Evolutionary conservation across 2,797 vertebrate genomes (phyloP).

Genomic region (Otus scops): DNA sequence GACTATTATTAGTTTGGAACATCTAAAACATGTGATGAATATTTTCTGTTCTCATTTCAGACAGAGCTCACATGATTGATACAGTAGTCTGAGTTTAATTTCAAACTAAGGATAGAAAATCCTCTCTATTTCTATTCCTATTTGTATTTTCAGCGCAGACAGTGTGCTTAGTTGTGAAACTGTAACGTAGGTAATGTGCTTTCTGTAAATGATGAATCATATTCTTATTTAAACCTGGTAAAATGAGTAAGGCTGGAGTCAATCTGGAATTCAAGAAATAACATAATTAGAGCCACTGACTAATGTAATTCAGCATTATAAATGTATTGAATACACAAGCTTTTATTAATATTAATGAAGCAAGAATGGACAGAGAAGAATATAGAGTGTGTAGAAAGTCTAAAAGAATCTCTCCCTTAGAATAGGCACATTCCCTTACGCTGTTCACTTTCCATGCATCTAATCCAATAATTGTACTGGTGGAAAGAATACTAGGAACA

Average conservation of each 20-base stretch:
- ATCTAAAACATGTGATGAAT: slow-evolving; percentile 68
- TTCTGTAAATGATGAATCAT: slow-evolving; percentile 78
- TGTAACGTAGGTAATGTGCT: slow-evolving; percentile 67
- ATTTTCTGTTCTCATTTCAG: slow-evolving; percentile 58
- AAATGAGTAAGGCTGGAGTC: slow-evolving; percentile 62
- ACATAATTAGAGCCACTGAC: slow-evolving; percentile 64
- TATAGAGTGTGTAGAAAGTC: not conserved
- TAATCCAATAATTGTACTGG: not conserved
- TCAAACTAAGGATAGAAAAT: slow-evolving; percentile 70
- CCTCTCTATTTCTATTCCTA: slow-evolving; percentile 62
- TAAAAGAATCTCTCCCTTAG: not conserved
- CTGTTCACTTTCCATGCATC: not conserved
- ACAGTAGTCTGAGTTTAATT: slow-evolving; percentile 72
- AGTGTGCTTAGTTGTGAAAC: slow-evolving; percentile 44
- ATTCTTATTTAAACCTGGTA: slow-evolving; percentile 71
- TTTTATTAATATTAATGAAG: slow-evolving; percentile 33
- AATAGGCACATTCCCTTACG: not conserved
- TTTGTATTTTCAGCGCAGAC: slow-evolving; percentile 71
- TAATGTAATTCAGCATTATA: slow-evolving; percentile 61
- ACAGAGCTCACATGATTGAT: slow-evolving; percentile 52
- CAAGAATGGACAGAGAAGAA: not conserved
- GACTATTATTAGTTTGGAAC: slow-evolving; percentile 74
- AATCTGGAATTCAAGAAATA: slow-evolving; percentile 69
- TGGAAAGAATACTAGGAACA: not conserved
- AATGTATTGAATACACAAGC: slow-evolving; percentile 14